A percentile compares a stretch with the other conserved stretches of the same genome.
phyloP scores from a whole-genome alignment of 2,888 invertebrate genomes.

The Drosophila percnosoma region DNA sequence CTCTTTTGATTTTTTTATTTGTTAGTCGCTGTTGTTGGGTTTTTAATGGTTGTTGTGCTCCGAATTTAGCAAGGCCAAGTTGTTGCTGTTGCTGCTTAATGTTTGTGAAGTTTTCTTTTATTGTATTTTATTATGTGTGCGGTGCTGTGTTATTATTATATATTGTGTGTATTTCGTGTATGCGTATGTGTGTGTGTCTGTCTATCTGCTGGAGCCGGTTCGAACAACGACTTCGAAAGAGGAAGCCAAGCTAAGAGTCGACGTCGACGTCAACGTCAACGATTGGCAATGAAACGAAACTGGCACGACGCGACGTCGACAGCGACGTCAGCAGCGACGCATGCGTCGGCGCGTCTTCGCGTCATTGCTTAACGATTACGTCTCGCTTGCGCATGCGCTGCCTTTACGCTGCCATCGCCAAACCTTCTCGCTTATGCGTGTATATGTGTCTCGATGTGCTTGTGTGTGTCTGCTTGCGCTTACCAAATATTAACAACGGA shows the following conservation, averaged over 20 bases:
- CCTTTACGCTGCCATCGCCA: neutral
- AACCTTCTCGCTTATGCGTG: conserved; percentile 8
- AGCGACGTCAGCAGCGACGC: conserved; percentile 43
- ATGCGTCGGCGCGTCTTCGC: conserved; percentile 66
- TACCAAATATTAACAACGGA: conserved; percentile 67
- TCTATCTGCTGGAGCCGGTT: conserved; percentile 48
- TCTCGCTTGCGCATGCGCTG: conserved; percentile 56
- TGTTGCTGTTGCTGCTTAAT: conserved; percentile 48
- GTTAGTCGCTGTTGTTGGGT: conserved; percentile 22
- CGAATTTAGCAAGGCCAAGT: conserved; percentile 79
- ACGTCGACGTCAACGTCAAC: conserved; percentile 35
- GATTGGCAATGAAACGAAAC: conserved; percentile 80
- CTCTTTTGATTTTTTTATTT: conserved; percentile 35
- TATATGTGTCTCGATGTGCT: conserved; percentile 5
- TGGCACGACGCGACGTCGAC: conserved; percentile 59
- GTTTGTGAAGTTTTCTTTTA: conserved; percentile 78
- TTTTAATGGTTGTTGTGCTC: conserved; percentile 73
- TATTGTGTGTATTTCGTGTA: conserved; percentile 46
- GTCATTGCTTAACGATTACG: conserved; percentile 47
- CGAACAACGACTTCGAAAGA: conserved; percentile 56
- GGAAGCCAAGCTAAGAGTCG: conserved; percentile 59
- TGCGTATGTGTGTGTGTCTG: neutral
- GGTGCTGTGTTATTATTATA: conserved; percentile 64
- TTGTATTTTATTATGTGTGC: conserved; percentile 76
- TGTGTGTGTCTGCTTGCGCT: conserved; percentile 39